A percentile compares a stretch with the other conserved stretches of the same genome.
Conservation (phyloP, 2,797 vertebrate genomes). For the Xiphorhynchus erythropygius region DNA sequence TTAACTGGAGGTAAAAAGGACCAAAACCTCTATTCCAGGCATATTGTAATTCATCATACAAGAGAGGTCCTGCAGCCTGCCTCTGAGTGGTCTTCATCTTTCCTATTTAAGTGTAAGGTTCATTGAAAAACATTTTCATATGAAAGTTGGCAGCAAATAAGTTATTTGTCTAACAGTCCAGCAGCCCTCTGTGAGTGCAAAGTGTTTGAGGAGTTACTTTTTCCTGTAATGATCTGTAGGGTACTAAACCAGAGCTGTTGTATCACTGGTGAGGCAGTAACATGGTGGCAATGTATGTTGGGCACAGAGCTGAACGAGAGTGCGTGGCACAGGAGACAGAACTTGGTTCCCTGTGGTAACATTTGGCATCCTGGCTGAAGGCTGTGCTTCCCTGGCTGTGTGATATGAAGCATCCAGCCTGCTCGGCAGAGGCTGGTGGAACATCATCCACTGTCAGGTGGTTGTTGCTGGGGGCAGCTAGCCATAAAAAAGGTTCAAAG, state of each 20-base stretch:
- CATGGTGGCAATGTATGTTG: fast-evolving
- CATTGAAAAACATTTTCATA: not conserved
- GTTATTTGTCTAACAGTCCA: not conserved
- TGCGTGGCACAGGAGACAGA: fast-evolving
- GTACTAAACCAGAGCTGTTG: not conserved
- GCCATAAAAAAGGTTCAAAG: conserved; percentile 18
- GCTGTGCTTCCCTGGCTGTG: fast-evolving
- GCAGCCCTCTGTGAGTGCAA: not conserved
- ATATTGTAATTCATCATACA: not conserved
- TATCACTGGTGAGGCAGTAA: not conserved
- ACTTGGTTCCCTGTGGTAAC: fast-evolving
- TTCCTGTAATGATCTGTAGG: not conserved
- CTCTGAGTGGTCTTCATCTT: fast-evolving
- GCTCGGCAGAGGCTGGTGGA: fast-evolving
- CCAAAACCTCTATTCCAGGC: not conserved
- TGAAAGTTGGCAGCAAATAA: not conserved
- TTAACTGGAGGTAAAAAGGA: conserved; percentile 50
- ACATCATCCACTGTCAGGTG: fast-evolving
- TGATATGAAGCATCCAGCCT: fast-evolving
- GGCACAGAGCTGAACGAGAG: fast-evolving
- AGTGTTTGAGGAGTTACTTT: not conserved
- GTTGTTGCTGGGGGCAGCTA: not conserved
- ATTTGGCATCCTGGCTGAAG: not conserved
- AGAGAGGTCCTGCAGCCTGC: not conserved
- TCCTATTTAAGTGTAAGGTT: not conserved